phyloP scores from a whole-genome alignment of 1,140 invertebrate genomes.

The Choristoneura fumiferana region DNA sequence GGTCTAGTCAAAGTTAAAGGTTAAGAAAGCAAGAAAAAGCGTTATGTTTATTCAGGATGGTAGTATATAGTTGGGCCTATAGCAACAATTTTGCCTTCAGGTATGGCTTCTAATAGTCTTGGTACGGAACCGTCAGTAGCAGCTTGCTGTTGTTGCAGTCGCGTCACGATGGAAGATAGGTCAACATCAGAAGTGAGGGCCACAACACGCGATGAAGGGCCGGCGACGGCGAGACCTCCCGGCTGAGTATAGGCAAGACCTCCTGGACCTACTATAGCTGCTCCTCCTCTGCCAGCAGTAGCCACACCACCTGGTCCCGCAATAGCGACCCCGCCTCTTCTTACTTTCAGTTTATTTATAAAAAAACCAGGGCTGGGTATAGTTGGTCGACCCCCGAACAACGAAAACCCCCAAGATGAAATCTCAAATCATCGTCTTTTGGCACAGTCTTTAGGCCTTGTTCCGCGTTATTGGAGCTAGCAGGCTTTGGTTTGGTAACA shows the following conservation, averaged over 20 bases:
- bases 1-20: constrained; percentile 23
- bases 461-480: constrained; percentile 23
- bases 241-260: constrained; percentile 85
- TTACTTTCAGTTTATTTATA: constrained; percentile 82
- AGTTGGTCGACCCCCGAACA: constrained; percentile 55
- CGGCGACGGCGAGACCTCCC: constrained; percentile 83
- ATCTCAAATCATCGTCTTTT: constrained; percentile 41
- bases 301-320: constrained; percentile 86
- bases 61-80: constrained; percentile 85
- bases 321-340: constrained; percentile 85
- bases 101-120: constrained; percentile 54
- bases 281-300: constrained; percentile 85
- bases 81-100: constrained; percentile 82
- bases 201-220: constrained; percentile 82
- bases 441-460: constrained; percentile 37
- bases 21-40: constrained; percentile 28
- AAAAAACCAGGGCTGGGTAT: constrained; percentile 79
- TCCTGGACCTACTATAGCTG: constrained; percentile 86
- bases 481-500: constrained; percentile 36
- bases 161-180: constrained; percentile 58
- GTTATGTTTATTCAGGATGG: constrained; percentile 67
- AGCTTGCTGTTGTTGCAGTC: constrained; percentile 52
- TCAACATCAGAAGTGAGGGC: constrained; percentile 80
- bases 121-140: constrained; percentile 48
- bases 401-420: constrained; percentile 37